Conservation (phyloP, 2,797 vertebrate species). For the Phrynocephalus vlangalii region DNA sequence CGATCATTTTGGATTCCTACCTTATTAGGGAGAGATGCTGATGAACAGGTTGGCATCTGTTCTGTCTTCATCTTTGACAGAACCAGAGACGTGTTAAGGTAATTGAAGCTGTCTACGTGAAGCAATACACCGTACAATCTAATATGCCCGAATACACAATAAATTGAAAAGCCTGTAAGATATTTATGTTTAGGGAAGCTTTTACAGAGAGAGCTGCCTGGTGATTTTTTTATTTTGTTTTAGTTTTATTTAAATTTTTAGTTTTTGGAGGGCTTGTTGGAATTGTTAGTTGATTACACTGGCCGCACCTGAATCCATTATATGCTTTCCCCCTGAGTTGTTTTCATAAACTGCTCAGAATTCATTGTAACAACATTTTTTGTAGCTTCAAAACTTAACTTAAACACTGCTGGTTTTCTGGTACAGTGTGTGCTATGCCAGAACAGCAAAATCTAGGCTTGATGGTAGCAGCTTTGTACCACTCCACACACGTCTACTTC, state of each 20-base stretch:
- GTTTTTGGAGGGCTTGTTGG: neutral
- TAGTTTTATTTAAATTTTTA: no score
- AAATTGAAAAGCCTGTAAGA: neutral
- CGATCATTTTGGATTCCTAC: slow-evolving; percentile 21
- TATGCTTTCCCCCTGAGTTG: neutral
- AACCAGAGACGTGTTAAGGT: slow-evolving; percentile 39
- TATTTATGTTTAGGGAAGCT: slow-evolving; percentile 1
- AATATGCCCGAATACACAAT: neutral
- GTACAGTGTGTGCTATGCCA: neutral
- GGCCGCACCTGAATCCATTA: neutral
- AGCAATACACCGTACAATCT: neutral
- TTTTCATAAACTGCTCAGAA: neutral
- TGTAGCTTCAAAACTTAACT: neutral
- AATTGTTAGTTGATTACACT: neutral
- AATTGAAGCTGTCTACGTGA: slow-evolving; percentile 24
- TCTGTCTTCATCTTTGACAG: slow-evolving; percentile 24
- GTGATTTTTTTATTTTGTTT: neutral
- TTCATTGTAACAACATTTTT: slow-evolving; percentile 3
- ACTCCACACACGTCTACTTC: neutral
- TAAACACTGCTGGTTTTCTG: neutral
- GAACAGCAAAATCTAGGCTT: neutral
- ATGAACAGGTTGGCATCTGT: neutral
- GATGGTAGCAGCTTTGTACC: neutral
- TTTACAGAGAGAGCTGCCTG: neutral
- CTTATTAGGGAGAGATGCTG: slow-evolving; percentile 23